A percentile compares a stretch with the other conserved stretches of the same genome.
phyloP scores from a whole-genome alignment of 2,113 vertebrate genomes.

The Melanostigma gelatinosum region DNA sequence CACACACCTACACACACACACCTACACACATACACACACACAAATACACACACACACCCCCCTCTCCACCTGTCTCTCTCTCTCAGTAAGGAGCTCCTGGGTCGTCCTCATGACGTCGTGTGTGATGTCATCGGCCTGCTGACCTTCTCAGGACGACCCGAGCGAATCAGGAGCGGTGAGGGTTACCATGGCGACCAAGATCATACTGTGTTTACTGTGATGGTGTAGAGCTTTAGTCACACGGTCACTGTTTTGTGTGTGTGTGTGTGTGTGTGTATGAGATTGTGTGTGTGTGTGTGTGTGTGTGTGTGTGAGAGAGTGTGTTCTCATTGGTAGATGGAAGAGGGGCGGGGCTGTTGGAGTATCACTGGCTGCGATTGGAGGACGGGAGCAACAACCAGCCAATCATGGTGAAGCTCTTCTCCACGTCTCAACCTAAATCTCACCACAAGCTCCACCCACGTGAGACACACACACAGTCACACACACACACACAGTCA shows the following conservation, averaged over 20 bases:
- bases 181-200: background rate
- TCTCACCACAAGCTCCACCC: slow-evolving; percentile 74
- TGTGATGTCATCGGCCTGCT: slow-evolving; percentile 83
- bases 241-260: no score
- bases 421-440: slow-evolving; percentile 84
- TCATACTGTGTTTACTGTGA: background rate
- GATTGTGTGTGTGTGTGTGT: background rate
- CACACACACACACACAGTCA: background rate
- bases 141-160: slow-evolving; percentile 73
- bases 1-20: background rate
- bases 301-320: background rate
- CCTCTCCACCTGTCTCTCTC: background rate
- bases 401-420: slow-evolving; percentile 82
- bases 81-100: slow-evolving; percentile 64
- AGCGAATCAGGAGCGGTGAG: slow-evolving; percentile 79
- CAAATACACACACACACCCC: background rate
- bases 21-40: background rate
- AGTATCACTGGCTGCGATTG: slow-evolving; percentile 82
- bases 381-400: slow-evolving; percentile 73
- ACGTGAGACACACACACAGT: slow-evolving; percentile 61
- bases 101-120: slow-evolving; percentile 34
- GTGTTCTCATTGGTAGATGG: slow-evolving; percentile 50
- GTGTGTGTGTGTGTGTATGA: no score
- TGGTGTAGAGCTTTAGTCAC: background rate
- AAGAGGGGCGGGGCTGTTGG: slow-evolving; percentile 69